phyloP scores from a whole-genome alignment of 1,140 invertebrate species.

The Ctenoplectra terminalis region DNA sequence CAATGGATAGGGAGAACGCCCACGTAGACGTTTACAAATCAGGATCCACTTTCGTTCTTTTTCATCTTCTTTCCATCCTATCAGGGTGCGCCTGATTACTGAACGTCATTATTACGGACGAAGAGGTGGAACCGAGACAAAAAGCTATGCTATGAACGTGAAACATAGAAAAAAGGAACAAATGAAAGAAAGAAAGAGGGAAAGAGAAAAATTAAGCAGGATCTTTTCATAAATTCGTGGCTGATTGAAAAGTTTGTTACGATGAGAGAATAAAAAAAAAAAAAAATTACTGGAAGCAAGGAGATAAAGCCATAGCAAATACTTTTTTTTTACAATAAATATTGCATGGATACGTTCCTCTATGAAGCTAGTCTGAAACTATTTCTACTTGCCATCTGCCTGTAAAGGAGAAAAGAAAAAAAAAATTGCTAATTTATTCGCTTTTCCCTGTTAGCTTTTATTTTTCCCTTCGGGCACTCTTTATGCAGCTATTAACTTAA shows the following conservation, averaged over 20 bases:
- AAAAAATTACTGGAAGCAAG: background rate
- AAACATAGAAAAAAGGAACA: background rate
- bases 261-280: slow-evolving; percentile 22
- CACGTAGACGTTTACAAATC: slow-evolving; percentile 67
- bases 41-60: slow-evolving; percentile 27
- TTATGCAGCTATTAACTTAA: slow-evolving; percentile 51
- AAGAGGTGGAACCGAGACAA: background rate
- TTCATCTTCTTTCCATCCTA: slow-evolving; percentile 49
- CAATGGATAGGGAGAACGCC: slow-evolving; percentile 66
- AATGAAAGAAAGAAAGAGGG: background rate
- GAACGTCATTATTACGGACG: slow-evolving; percentile 75
- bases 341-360: slow-evolving; percentile 14
- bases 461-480: background rate
- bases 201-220: slow-evolving; percentile 19
- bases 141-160: background rate
- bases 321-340: slow-evolving; percentile 30
- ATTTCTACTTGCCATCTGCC: slow-evolving; percentile 10
- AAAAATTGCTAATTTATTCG: slow-evolving; percentile 43
- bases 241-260: slow-evolving; percentile 74
- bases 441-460: background rate
- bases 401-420: too few species aligned
- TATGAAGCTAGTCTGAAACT: slow-evolving; percentile 19
- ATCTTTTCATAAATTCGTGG: slow-evolving; percentile 76
- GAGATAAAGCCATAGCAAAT: slow-evolving; percentile 19
- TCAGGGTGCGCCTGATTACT: slow-evolving; percentile 75